Evolutionary conservation across 2,797 vertebrate species (phyloP).

Genomic region (Gymnoscopelus microlampas): DNA sequence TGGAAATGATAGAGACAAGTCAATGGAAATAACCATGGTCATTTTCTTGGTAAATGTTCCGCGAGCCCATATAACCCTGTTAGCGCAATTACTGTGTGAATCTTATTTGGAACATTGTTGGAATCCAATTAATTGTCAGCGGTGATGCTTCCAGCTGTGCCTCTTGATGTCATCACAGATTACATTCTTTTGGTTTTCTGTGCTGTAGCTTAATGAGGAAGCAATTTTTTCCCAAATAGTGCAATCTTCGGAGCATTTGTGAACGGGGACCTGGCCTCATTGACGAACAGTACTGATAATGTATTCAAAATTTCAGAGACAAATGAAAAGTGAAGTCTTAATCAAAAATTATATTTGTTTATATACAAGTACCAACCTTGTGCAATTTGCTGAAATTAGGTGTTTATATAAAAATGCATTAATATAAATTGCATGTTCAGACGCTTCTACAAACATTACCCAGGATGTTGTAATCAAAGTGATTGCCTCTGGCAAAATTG

Average conservation of each 20-base stretch:
- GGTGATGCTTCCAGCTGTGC: not conserved
- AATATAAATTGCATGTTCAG: conserved; percentile 45
- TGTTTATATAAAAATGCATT: conserved; percentile 11
- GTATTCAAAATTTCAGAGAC: no score
- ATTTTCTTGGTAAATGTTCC: not conserved
- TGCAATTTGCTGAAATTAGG: conserved; percentile 19
- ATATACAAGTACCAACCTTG: conserved; percentile 15
- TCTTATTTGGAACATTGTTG: no score
- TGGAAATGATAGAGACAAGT: not conserved
- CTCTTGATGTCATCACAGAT: not conserved
- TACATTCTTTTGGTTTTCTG: not conserved
- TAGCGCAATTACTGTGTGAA: no score
- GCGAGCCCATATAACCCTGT: no score
- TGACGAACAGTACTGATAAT: no score
- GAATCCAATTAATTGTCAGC: no score
- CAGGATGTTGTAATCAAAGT: conserved; percentile 68
- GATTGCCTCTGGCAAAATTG: conserved; percentile 65
- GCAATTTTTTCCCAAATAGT: no score
- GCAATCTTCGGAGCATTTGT: not conserved
- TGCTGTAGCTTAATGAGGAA: not conserved
- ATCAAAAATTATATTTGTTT: not conserved
- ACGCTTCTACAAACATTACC: conserved; percentile 65
- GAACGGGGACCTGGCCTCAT: no score
- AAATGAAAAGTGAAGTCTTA: not conserved
- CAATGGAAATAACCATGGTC: not conserved